These are phyloP conservation scores for Grammomys surdaster DNA, from an alignment of 2,113 vertebrate species.

Conservation along the genomic window DNA sequence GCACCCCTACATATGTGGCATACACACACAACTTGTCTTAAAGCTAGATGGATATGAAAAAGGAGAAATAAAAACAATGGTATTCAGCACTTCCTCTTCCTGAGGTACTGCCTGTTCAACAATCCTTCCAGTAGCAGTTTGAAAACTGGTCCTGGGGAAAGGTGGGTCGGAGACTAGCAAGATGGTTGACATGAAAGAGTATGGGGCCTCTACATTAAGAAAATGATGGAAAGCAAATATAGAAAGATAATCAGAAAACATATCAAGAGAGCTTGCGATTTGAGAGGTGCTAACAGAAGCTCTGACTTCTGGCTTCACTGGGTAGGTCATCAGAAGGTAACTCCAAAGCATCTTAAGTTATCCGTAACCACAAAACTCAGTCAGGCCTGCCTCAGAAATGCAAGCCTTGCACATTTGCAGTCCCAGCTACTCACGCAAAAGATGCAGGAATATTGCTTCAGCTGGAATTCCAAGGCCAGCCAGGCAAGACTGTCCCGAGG, in stretches of 20 bases:
- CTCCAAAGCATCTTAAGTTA: not conserved
- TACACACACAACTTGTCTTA: not conserved
- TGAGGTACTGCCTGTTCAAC: not conserved
- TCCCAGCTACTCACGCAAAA: not conserved
- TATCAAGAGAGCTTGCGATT: not conserved
- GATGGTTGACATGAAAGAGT: not conserved
- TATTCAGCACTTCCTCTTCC: not conserved
- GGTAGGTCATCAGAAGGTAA: not conserved
- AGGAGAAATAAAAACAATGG: not conserved
- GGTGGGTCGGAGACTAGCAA: not conserved
- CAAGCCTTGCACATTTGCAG: not conserved
- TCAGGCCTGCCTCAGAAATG: not conserved
- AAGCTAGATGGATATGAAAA: not conserved
- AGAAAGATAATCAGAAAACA: not conserved
- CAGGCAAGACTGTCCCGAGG: not conserved
- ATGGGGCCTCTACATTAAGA: not conserved
- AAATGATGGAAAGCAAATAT: not conserved
- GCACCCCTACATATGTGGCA: not conserved
- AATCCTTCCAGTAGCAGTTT: conserved; percentile 19
- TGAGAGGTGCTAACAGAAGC: not conserved
- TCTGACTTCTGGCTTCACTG: conserved; percentile 33
- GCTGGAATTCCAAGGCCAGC: not conserved
- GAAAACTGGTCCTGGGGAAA: not conserved
- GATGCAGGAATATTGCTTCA: not conserved
- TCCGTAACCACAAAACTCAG: conserved; percentile 29